Evolutionary conservation across 2,113 vertebrate species (phyloP), one percentile per base, ranked within the genome.

Genomic region (Ornithorhynchus anatinus): DNA sequence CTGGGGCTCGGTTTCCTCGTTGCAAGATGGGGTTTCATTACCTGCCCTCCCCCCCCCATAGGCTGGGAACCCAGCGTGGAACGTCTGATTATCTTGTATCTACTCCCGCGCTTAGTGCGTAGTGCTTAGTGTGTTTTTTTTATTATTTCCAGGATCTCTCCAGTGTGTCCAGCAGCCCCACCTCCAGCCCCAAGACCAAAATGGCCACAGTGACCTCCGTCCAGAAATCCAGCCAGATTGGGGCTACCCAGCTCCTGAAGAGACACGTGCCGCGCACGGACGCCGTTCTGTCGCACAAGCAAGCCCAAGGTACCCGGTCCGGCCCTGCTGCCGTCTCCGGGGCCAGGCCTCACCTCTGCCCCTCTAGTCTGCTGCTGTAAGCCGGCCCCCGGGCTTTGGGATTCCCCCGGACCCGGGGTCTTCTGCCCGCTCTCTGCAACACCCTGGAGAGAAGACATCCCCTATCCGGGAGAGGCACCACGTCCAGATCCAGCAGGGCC

Each of bases 131-230:
- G 13, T 23, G 3, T 3, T 54, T 29, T 62, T 44, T 62, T 65
- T 57, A 56, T n/a, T 68, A 6, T 14, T 5, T 8, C 20, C 76
- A 99, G 98, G 97, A 99, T 84, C 82, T 98, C 27, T 99, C 97
- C 69, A 98, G 97, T 3, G 96, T 99, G 47, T 99, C 96, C 77
- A 99, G 97, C 85, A 98, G 98, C 82, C 97, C 97, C 53, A 96
- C 96, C 1, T 98, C 96, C 31, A 98, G 97, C 80, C 98, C 98
- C 62, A 99, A 99, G 91, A 93, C 95, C 29, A 98, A 97, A 86
- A 90, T 94, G 22, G 91, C 93, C 0, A 85, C 95, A 0, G 80
- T 96, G 77, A 86, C 96, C 20, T 94, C 95, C 1, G 85, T 94
- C 17, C 97, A 97, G 89, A 99, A 98, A 82, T 92, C 95, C 69